These are phyloP conservation scores for Myotis daubentonii DNA, from an alignment of 2,797 vertebrate genomes.

Conservation along the genomic window DNA sequence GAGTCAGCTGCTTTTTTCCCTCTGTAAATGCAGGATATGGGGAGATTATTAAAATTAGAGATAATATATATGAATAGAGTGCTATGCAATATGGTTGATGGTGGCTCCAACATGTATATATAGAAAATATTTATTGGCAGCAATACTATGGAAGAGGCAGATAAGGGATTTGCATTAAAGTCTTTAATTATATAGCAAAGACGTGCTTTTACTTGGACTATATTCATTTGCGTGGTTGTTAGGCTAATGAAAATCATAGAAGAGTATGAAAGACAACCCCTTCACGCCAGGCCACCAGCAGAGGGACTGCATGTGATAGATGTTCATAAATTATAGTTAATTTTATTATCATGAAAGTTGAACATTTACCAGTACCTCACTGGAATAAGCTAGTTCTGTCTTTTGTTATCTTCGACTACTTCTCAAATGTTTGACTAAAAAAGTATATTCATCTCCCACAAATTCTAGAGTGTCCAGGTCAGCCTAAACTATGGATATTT, in stretches of 20 bases:
- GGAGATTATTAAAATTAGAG: not conserved
- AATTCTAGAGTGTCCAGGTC: not conserved
- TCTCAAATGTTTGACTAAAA: not conserved
- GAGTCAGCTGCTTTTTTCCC: not conserved
- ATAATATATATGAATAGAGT: not conserved
- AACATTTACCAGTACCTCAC: not conserved
- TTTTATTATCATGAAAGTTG: slow-evolving; percentile 13
- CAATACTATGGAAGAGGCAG: not conserved
- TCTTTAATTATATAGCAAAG: not conserved
- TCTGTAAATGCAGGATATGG: not conserved
- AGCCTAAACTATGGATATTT: not conserved
- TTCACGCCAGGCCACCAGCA: not conserved
- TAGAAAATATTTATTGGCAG: not conserved
- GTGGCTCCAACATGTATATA: not conserved
- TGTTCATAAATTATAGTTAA: not conserved
- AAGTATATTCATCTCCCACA: not conserved
- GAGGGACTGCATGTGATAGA: not conserved
- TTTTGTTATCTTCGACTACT: not conserved
- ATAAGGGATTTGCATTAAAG: not conserved
- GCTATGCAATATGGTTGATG: not conserved
- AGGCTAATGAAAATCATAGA: not conserved
- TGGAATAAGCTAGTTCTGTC: not conserved
- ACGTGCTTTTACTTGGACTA: not conserved
- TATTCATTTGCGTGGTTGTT: not conserved
- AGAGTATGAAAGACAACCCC: not conserved